Evolutionary conservation across 2,113 vertebrate genomes (phyloP).

Genomic region (Ranitomeya imitator): DNA sequence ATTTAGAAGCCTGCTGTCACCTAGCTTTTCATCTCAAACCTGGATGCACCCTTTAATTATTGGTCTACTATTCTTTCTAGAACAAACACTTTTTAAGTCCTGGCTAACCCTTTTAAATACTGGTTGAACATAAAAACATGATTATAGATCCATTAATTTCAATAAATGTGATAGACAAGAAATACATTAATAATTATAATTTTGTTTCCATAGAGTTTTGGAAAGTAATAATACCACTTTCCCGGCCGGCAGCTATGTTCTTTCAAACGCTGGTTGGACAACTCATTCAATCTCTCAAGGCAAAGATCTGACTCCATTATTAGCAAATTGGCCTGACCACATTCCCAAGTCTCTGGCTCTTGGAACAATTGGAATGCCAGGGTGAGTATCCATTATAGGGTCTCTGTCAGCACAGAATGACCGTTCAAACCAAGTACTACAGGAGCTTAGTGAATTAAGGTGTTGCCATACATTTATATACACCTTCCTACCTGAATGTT

Average conservation of each 20-base stretch:
- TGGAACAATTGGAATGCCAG: constrained; percentile 84
- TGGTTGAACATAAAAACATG: background rate
- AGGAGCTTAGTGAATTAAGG: too few species aligned
- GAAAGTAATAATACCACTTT: constrained; percentile 83
- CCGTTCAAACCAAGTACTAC: too few species aligned
- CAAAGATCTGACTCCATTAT: constrained; percentile 67
- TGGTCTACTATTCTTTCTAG: too few species aligned
- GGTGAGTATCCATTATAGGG: constrained; percentile 70
- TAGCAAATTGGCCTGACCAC: constrained; percentile 75
- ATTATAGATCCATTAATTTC: background rate
- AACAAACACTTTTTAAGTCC: too few species aligned
- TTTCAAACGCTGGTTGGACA: constrained; percentile 76
- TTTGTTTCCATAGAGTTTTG: constrained; percentile 70
- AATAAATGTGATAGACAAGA: background rate
- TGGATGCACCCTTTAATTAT: too few species aligned
- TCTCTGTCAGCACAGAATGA: too few species aligned
- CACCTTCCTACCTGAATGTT: too few species aligned
- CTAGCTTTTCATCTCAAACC: too few species aligned
- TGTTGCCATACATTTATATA: too few species aligned
- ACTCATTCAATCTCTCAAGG: constrained; percentile 78
- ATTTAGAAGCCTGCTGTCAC: too few species aligned
- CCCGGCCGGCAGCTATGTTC: constrained; percentile 69
- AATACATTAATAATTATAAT: background rate
- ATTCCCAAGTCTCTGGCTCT: constrained; percentile 82
- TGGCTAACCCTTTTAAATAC: too few species aligned